Percentiles rank a stretch among this genome's conserved stretches.
Conservation (phyloP, 2,797 vertebrate species). For the Rhynchonycteris naso region DNA sequence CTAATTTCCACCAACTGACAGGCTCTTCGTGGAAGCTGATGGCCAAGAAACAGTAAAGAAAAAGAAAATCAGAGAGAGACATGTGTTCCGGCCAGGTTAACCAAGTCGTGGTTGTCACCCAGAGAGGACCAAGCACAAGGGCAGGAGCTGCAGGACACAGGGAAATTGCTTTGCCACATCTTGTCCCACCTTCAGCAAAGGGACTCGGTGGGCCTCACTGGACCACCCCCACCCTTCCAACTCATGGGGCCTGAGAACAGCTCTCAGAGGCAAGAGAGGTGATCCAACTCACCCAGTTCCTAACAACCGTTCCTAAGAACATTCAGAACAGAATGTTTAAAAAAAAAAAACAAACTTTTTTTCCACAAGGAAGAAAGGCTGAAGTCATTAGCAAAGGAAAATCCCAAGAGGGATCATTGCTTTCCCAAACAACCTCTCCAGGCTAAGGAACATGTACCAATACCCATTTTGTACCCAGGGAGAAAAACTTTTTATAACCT, state of each 20-base stretch:
- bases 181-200: background rate
- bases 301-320: constrained; percentile 40
- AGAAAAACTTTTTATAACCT: constrained; percentile 56
- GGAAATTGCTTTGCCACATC: accelerated
- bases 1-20: background rate
- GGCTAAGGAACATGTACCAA: constrained; percentile 36
- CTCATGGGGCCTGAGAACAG: background rate
- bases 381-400: constrained; percentile 73
- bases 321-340: constrained; percentile 11
- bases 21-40: too few relatives aligned
- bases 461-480: constrained; percentile 58
- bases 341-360: background rate
- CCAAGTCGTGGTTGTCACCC: background rate
- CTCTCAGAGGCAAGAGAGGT: background rate
- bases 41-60: background rate
- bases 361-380: constrained; percentile 46
- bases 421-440: constrained; percentile 58
- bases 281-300: background rate
- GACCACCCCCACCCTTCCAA: background rate
- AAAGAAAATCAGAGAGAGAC: background rate
- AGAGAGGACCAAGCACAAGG: background rate
- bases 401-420: background rate
- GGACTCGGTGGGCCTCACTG: accelerated
- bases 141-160: background rate
- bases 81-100: background rate